These are phyloP conservation scores for Antechinus stuartii DNA, from an alignment of 2,113 vertebrate species.

Conservation along the genomic window DNA sequence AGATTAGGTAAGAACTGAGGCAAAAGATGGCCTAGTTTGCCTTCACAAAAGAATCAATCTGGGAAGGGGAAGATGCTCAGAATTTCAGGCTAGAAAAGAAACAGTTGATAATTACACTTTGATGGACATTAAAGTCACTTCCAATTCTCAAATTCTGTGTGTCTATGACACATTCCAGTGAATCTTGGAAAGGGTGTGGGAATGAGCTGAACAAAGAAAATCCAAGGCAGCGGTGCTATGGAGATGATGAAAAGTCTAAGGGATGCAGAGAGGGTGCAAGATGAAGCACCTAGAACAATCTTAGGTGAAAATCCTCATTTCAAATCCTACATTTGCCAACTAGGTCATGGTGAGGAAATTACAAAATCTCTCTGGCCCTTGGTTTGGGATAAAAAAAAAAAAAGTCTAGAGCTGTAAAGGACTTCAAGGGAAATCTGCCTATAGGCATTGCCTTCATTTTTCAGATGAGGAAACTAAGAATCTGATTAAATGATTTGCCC, in stretches of 20 bases:
- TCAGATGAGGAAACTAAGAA: not conserved
- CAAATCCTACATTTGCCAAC: not conserved
- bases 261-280: not conserved
- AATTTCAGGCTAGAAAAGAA: not conserved
- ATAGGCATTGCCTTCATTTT: not conserved
- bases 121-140: not conserved
- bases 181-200: not conserved
- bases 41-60: not conserved
- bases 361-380: not conserved
- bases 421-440: not conserved
- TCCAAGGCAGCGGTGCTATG: not conserved
- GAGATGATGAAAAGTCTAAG: not conserved
- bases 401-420: not conserved
- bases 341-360: not conserved
- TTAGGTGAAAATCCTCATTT: not conserved
- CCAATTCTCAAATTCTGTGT: not conserved
- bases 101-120: not conserved
- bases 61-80: not conserved
- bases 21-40: not conserved
- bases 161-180: not conserved
- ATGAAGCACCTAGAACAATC: not conserved
- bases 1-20: not conserved
- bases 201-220: not conserved
- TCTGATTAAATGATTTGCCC: not conserved
- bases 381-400: not conserved